Evolutionary conservation across 2,888 invertebrate genomes (phyloP).

Genomic region (Pammene fasciana): DNA sequence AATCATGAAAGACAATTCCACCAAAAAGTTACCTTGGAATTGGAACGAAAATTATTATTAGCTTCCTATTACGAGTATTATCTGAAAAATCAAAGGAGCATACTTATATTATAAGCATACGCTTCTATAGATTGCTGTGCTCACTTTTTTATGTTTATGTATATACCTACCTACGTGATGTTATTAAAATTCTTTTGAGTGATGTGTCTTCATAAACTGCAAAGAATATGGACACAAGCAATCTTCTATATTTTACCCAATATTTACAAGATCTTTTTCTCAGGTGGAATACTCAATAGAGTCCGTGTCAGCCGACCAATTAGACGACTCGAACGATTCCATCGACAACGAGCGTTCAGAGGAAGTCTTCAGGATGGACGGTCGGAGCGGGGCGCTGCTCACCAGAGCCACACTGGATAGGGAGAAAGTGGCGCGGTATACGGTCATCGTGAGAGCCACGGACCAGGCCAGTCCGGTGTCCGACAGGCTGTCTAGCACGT

Average conservation of each 20-base stretch:
- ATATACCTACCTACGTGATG: too few species aligned
- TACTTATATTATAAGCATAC: too few species aligned
- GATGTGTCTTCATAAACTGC: too few species aligned
- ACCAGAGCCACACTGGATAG: conserved; percentile 92
- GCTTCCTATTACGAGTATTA: too few species aligned
- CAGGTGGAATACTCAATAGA: conserved; percentile 90
- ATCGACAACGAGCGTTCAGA: conserved; percentile 71
- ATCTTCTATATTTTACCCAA: background rate
- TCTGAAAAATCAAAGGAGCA: too few species aligned
- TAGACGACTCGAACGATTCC: conserved; percentile 65
- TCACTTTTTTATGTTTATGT: too few species aligned
- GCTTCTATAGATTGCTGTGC: too few species aligned
- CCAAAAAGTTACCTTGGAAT: too few species aligned
- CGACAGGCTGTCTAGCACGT: conserved; percentile 90
- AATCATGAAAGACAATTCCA: too few species aligned
- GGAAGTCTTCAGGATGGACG: conserved; percentile 93
- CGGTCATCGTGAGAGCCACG: conserved; percentile 91
- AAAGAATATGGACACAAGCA: too few species aligned
- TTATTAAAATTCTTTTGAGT: too few species aligned
- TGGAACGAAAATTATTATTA: too few species aligned
- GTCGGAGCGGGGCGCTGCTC: conserved; percentile 92
- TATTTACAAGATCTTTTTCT: conserved; percentile 27
- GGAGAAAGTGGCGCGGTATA: conserved; percentile 93
- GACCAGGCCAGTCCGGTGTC: conserved; percentile 92
- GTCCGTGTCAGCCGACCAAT: conserved; percentile 84